phyloP scores from a whole-genome alignment of 2,113 vertebrate genomes.

The Channa argus region DNA sequence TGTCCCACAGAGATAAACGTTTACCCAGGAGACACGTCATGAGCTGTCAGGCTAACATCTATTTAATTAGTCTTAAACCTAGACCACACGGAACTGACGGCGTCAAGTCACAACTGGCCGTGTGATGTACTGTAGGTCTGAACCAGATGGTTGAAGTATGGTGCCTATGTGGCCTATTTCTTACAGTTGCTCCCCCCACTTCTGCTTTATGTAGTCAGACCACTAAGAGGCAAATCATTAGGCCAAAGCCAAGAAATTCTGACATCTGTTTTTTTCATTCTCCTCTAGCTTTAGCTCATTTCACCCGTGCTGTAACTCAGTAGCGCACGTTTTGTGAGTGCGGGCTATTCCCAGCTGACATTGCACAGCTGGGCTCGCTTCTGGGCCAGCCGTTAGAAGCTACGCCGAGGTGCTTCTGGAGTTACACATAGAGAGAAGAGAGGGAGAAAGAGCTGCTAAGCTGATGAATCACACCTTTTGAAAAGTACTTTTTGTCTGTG shows the following conservation, averaged over 20 bases:
- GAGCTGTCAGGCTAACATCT: conserved; percentile 58
- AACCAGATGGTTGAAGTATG: conserved; percentile 50
- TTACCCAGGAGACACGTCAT: conserved; percentile 60
- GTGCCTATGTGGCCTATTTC: conserved; percentile 56
- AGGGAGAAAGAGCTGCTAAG: conserved; percentile 37
- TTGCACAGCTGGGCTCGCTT: conserved; percentile 72
- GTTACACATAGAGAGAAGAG: conserved; percentile 44
- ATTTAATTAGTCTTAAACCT: conserved; percentile 63
- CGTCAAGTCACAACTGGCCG: conserved; percentile 33
- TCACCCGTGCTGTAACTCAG: conserved; percentile 59
- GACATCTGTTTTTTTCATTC: conserved; percentile 71
- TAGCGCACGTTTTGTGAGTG: conserved; percentile 60
- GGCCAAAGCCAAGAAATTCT: conserved; percentile 58
- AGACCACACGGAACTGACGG: conserved; percentile 39
- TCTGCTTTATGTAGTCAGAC: conserved; percentile 48
- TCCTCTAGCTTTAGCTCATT: conserved; percentile 64
- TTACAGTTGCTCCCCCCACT: conserved; percentile 25
- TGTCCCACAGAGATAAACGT: conserved; percentile 69
- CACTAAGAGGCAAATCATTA: conserved; percentile 70
- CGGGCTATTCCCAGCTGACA: conserved; percentile 69
- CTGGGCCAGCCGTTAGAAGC: conserved; percentile 58
- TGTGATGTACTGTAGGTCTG: conserved; percentile 34
- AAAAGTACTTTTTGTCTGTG: conserved; percentile 24
- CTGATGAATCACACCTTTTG: conserved; percentile 55
- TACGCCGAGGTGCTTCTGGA: conserved; percentile 74